Base-by-base conservation (phyloP, 2,797 vertebrate genomes). In the Okamejei kenojei region DNA sequence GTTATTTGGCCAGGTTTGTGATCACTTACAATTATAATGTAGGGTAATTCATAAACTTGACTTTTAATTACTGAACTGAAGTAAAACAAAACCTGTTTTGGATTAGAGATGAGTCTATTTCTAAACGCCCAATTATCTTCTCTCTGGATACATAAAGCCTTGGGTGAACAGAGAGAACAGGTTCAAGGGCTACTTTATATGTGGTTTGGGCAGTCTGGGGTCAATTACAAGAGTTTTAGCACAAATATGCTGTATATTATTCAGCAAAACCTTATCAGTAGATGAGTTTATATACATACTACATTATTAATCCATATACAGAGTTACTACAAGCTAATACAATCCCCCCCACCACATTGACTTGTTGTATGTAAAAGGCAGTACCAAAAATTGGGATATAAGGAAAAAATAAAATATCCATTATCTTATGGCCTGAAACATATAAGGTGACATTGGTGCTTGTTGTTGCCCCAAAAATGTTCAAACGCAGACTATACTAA, bases 1-100 rank as follows among this genome's bases (percentile, higher is more conserved):
- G 23, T 15, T 74, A 38, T 11, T 91, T 88, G 61, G 63, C n/a
- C 68, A 88, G 19, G 84, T 68, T 65, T 88, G 84, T 88, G 84
- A 68, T 68, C n/a, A 35, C 84, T 21, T 88, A 35, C 63, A 88
- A 15, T 68, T 29, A 54, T 92, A 54, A 35, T 74, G 32, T 15
- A 74, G 90, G 35, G 71, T 76, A 73, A 74, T 26, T 90, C 38
- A 71, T 65, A 90, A 71, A 19, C 32, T 76, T 76, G 84, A 71
- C 23, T 76, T 73, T 74, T 73, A 13, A 91, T 35, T 91, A 91
- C 74, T 74, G 21, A 54, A 45, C 26, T 91, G 38, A 74, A 73
- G 45, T 88, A 68, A 88, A 88, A 86, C 29, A 32, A 35, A 68
- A 68, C 32, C 15, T 88, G n/a, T 65, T 68, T 32, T n/a, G 61